Base-by-base conservation (phyloP, 1,140 invertebrate genomes). In the Pogonomyrmex barbatus region DNA sequence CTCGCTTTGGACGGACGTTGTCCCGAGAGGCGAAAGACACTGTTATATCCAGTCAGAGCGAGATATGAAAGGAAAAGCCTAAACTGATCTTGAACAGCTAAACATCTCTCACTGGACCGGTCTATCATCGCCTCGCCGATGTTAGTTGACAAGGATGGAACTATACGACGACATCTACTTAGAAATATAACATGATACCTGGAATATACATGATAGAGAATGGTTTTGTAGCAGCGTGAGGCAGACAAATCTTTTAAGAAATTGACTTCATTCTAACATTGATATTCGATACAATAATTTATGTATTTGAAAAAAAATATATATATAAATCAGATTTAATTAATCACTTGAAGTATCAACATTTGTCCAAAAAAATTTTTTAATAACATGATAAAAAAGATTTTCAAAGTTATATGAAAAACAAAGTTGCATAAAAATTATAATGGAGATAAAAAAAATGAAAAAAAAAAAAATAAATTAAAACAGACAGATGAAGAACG, bases 91-190 rank as follows among this genome's bases (percentile, higher is more conserved):
- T 2, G 33, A 71, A 17, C 67, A 54, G 56, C 36, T 12, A 52
- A 86, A 58, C 39, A n/a, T 70, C 30, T 33, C 75, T 88, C 87
- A 39, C 56, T 17, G 73, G 54, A 81, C 58, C 39, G 24, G 54
- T 85, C 50, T 62, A 75, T 89, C 87, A 76, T 89, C 62, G 60
- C 33, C 10, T 76, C 70, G 58, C 24, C 56, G n/a, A 75, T 62
- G 67, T 60, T 58, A 62, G 56, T 62, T 52, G 54, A 82, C 77
- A 81, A 56, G 4, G 12, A 30, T 24, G 17, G 30, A 6, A 75
- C 10, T 36, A 42, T 5, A 17, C 50, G 17, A 54, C 24, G 39
- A 45, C 45, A 54, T 47, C 39, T 24, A 24, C 2, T 58, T 33
- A 36, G 33, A 12, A n/a, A 12, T 63, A n/a, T 54, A 24, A 42